Percentiles rank a stretch among this genome's conserved stretches.
Conservation (phyloP, 2,888 invertebrate species). For the Hedychridium roseum region DNA sequence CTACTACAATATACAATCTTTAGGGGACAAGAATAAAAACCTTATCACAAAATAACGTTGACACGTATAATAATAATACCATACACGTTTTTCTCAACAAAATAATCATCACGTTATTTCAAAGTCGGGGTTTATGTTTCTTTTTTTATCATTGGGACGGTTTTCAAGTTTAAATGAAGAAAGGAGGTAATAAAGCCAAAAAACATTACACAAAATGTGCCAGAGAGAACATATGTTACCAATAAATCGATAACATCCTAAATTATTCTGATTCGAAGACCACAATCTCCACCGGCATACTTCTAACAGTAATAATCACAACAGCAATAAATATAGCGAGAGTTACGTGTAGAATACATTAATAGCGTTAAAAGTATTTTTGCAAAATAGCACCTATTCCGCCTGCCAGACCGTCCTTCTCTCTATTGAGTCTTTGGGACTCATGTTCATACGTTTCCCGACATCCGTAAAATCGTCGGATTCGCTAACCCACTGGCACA, state of each 20-base stretch:
- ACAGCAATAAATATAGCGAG: slow-evolving; percentile 18
- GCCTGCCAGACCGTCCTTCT: slow-evolving; percentile 44
- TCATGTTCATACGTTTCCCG: no score
- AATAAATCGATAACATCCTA: neutral
- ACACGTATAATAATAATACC: no score
- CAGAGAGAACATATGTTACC: neutral
- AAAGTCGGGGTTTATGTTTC: no score
- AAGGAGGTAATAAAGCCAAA: neutral
- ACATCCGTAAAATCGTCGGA: neutral
- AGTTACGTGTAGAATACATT: slow-evolving; percentile 8
- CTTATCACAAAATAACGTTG: no score
- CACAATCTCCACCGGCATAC: slow-evolving; percentile 1
- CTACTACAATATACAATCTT: no score
- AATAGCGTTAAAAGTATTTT: slow-evolving; percentile 28
- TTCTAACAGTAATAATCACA: slow-evolving; percentile 28
- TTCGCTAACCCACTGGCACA: slow-evolving; percentile 3
- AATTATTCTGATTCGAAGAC: neutral
- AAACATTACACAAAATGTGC: no score
- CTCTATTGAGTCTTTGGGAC: no score
- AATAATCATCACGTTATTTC: no score
- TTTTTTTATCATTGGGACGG: slow-evolving; percentile 27
- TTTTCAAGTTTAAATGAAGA: slow-evolving; percentile 23
- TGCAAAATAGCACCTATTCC: slow-evolving; percentile 55
- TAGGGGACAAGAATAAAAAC: no score
- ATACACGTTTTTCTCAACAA: no score